Conservation (phyloP, 1,140 invertebrate genomes). For the Atta cephalotes region DNA sequence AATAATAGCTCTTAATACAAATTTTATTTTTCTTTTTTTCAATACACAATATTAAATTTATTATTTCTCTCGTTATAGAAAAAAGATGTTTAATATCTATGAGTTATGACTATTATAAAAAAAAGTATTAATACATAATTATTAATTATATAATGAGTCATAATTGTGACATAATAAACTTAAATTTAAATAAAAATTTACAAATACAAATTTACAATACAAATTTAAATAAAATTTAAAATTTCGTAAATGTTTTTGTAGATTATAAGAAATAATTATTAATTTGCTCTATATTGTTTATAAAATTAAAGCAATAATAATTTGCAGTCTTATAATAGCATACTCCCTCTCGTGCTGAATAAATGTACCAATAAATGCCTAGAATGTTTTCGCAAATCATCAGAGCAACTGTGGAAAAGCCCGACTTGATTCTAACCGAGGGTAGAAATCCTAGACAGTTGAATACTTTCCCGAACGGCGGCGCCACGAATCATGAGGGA, state of each 20-base stretch:
- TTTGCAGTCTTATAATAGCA: conserved; percentile 3
- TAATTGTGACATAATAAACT: neutral
- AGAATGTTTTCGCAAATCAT: neutral
- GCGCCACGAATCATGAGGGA: conserved; percentile 53
- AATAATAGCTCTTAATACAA: neutral
- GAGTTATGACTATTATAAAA: neutral
- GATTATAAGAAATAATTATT: neutral
- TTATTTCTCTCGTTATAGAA: neutral
- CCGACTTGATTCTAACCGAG: conserved; percentile 39
- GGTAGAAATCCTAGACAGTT: conserved; percentile 51
- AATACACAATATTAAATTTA: neutral
- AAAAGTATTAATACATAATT: neutral
- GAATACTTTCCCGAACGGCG: conserved; percentile 28
- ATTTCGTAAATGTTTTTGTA: neutral
- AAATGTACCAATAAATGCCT: neutral
- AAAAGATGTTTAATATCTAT: neutral
- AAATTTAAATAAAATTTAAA: neutral
- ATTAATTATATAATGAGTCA: neutral
- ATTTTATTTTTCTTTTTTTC: neutral
- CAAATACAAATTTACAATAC: neutral
- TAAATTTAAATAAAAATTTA: neutral
- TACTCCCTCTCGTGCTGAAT: conserved; percentile 57
- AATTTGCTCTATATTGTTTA: neutral
- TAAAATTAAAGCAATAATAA: neutral
- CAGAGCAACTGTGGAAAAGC: conserved; percentile 6